Conservation (phyloP, 2,113 vertebrate species). For the Caracal caracal region DNA sequence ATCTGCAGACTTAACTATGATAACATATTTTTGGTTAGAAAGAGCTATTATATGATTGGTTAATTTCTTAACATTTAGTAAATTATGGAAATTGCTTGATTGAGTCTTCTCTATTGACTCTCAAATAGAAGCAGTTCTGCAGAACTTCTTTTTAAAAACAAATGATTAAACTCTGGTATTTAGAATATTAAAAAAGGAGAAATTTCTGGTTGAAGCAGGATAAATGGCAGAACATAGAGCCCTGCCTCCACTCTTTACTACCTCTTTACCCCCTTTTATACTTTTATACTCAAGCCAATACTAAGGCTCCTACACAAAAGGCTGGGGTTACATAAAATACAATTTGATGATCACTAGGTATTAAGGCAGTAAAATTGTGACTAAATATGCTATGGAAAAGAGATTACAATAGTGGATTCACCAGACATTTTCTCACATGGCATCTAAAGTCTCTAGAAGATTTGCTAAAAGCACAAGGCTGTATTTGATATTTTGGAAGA, state of each 20-base stretch:
- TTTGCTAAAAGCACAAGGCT: not conserved
- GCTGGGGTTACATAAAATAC: not conserved
- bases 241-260: not conserved
- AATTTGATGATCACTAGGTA: not conserved
- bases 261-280: not conserved
- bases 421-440: not conserved
- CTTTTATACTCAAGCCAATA: not conserved
- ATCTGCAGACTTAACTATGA: not conserved
- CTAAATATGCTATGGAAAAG: not conserved
- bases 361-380: not conserved
- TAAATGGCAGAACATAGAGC: not conserved
- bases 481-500: not conserved
- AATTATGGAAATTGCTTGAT: not conserved
- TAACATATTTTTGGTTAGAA: not conserved
- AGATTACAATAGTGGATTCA: not conserved
- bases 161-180: not conserved
- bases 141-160: not conserved
- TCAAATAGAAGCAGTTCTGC: not conserved
- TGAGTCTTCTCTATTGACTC: not conserved
- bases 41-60: not conserved
- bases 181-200: not conserved
- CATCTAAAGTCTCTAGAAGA: not conserved
- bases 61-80: slow-evolving; percentile 30
- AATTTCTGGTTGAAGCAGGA: not conserved
- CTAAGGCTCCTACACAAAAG: not conserved